Base-by-base conservation (phyloP, 2,888 invertebrate species). In the Mythimna impura region DNA sequence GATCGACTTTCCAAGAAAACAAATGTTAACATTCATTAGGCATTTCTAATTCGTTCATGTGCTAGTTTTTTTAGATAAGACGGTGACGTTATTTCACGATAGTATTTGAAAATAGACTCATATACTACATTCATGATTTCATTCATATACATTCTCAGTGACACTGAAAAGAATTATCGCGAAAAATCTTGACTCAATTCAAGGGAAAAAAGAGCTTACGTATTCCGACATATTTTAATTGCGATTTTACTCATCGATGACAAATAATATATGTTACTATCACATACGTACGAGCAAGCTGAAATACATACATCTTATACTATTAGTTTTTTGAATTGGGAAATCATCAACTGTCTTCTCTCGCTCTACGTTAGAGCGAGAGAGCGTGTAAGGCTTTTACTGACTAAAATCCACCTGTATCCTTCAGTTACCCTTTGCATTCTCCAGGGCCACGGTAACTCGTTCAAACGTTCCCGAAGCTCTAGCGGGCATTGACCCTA, bases 1-100 rank as follows among this genome's bases (percentile, higher is more conserved):
- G 81, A 75, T 62, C 55, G 20, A 17, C 47, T 80, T 80, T 75
- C 81, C 2, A 5, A 40, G 76, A 75, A 75, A 58, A 4, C 17
- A 62, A 12, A 17, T 62, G 43, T 58, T 62, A 62, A 62, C 64
- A 80, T 30, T 25, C 47, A 47, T 43, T 54, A 9, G 64, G 20
- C n/a, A 66, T 20, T 66, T 78, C 12, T 43, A 43, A 77, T 47
- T 47, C 5, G 30, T 47, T 57, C 52, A 58, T 12, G 36, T 36
- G 25, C 9, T n/a, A 30, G 25, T 0, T 43, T 57, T 52, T 52
- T 55, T 55, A 43, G n/a, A 58, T 55, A 50, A 20, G 20, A 25
- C 20, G 5, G 50, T 50, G 25, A 25, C n/a, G 22, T 60, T 62
- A 6, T 55, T 71, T 50, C 10, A 58, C 22, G 12, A 64, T 50